Conservation (phyloP, 2,888 invertebrate species). For the Spilosoma lubricipeda region DNA sequence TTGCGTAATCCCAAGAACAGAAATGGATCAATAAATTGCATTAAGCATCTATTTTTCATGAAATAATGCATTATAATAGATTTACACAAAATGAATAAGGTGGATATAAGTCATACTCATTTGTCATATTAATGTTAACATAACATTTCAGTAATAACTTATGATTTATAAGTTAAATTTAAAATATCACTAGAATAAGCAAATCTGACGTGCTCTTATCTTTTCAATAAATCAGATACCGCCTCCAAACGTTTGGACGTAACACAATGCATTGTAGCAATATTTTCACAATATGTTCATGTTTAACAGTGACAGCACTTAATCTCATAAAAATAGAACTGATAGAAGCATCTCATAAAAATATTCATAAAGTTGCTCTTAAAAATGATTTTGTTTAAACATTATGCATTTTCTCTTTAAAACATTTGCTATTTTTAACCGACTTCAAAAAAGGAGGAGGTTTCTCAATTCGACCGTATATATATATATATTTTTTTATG, state of each 20-base stretch:
- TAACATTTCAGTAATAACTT: slow-evolving; percentile 32
- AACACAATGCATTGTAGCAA: slow-evolving; percentile 44
- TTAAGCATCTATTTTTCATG: neutral
- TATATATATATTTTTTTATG: too few species aligned
- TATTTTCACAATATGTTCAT: slow-evolving; percentile 30
- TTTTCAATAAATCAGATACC: slow-evolving; percentile 32
- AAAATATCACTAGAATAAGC: slow-evolving; percentile 36
- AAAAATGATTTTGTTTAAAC: slow-evolving; percentile 12
- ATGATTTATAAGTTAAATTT: slow-evolving; percentile 35
- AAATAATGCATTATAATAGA: slow-evolving; percentile 1
- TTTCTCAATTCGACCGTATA: too few species aligned
- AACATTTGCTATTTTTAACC: neutral
- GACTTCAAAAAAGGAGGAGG: too few species aligned
- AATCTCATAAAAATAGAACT: slow-evolving; percentile 26
- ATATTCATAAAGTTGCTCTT: slow-evolving; percentile 5
- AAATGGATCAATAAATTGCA: neutral
- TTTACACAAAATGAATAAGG: neutral
- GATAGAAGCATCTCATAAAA: slow-evolving; percentile 19
- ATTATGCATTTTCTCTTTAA: slow-evolving; percentile 12
- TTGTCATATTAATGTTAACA: slow-evolving; percentile 28
- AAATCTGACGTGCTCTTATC: slow-evolving; percentile 44
- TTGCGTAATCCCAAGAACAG: neutral
- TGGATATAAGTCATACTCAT: slow-evolving; percentile 17
- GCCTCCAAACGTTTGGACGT: slow-evolving; percentile 22
- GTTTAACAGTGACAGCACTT: slow-evolving; percentile 29